These are phyloP conservation scores for Volucella zonaria DNA, from an alignment of 2,888 invertebrate genomes.

Conservation along the genomic window DNA sequence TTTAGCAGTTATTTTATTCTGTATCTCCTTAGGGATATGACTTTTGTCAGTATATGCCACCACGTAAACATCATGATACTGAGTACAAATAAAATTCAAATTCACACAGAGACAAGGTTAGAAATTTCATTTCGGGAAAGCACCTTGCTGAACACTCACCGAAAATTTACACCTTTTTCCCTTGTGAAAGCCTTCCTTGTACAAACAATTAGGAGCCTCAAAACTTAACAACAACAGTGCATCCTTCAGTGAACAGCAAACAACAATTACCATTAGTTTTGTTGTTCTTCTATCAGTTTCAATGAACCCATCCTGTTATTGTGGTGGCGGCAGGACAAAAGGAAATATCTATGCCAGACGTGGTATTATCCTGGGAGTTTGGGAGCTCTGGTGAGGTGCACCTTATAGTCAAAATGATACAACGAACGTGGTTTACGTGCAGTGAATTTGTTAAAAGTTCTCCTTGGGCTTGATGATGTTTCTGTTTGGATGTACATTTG, in stretches of 20 bases:
- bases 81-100: no score
- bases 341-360: no score
- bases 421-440: slow-evolving; percentile 8
- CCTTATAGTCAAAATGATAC: slow-evolving; percentile 20
- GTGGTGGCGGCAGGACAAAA: background rate
- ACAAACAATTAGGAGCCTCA: background rate
- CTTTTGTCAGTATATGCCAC: no score
- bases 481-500: no score
- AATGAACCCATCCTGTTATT: no score
- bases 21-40: no score
- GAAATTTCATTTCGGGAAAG: no score
- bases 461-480: background rate
- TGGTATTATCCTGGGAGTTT: background rate
- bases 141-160: background rate
- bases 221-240: background rate
- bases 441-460: slow-evolving; percentile 15
- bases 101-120: no score
- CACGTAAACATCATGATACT: no score
- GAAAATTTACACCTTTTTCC: slow-evolving; percentile 1
- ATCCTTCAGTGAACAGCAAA: background rate
- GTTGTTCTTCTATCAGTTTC: background rate
- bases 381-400: background rate
- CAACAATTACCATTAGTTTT: background rate
- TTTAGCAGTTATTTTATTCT: no score
- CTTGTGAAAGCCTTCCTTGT: no score